A percentile compares a stretch with the other conserved stretches of the same genome.
Evolutionary conservation across 2,113 vertebrate species (phyloP).

Genomic region (Athene cunicularia): DNA sequence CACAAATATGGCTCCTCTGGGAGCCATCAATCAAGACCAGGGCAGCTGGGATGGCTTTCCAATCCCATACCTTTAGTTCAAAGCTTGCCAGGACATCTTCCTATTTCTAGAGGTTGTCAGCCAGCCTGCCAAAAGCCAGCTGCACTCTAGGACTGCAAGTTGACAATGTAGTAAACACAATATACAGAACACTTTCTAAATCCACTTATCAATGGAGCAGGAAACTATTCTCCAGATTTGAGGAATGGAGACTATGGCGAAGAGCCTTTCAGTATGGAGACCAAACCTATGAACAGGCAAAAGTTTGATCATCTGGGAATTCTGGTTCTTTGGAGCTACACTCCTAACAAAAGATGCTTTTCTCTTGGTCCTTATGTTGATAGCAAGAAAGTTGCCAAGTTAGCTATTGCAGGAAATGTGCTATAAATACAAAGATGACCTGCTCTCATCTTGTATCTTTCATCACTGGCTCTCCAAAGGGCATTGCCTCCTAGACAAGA

Average conservation of each 20-base stretch:
- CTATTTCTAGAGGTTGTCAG: conserved; percentile 36
- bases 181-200: neutral
- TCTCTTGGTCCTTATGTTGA: neutral
- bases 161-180: neutral
- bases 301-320: neutral
- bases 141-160: neutral
- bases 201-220: neutral
- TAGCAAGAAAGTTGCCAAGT: neutral
- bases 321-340: neutral
- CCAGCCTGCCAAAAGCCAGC: conserved; percentile 49
- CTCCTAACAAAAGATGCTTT: neutral
- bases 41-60: conserved; percentile 42
- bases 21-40: conserved; percentile 16
- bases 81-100: conserved; percentile 64
- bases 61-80: conserved; percentile 48
- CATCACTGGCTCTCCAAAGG: neutral
- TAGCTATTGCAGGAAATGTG: neutral
- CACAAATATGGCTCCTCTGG: conserved; percentile 39
- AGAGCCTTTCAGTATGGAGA: neutral
- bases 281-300: neutral
- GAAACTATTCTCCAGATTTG: neutral
- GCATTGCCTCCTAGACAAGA: neutral
- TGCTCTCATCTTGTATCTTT: neutral
- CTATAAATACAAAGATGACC: neutral
- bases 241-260: neutral